These are phyloP conservation scores for Aspidiotus destructor DNA, from an alignment of 2,888 invertebrate genomes.

Conservation along the genomic window DNA sequence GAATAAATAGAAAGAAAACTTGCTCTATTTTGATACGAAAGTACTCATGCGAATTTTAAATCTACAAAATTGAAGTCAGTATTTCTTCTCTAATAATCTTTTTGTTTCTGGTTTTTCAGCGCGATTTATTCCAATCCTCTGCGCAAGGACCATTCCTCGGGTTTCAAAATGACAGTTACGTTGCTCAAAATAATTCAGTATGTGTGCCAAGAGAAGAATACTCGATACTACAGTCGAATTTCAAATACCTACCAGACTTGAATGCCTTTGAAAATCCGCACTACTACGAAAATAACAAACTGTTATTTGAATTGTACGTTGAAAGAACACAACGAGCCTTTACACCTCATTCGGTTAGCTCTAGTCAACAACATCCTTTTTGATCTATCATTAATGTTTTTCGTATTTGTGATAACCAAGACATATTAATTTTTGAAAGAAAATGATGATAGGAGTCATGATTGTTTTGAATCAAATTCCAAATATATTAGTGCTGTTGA, in stretches of 20 bases:
- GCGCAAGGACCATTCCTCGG: background rate
- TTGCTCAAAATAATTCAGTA: background rate
- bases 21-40: background rate
- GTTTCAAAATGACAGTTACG: background rate
- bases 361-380: slow-evolving; percentile 20
- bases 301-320: slow-evolving; percentile 73
- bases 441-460: background rate
- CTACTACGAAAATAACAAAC: slow-evolving; percentile 75
- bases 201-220: slow-evolving; percentile 2
- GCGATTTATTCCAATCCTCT: background rate
- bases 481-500: background rate
- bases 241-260: slow-evolving; percentile 64
- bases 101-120: background rate
- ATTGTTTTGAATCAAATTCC: background rate
- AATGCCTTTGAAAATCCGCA: slow-evolving; percentile 68
- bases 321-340: slow-evolving; percentile 59
- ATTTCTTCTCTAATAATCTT: background rate
- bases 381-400: slow-evolving; percentile 3
- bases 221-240: slow-evolving; percentile 2
- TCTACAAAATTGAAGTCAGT: background rate
- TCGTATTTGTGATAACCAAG: slow-evolving; percentile 23
- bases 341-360: slow-evolving; percentile 3
- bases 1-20: background rate
- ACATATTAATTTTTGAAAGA: too few species aligned
- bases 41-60: background rate